Conservation (phyloP, 2,797 vertebrate species). For the Pygocentrus nattereri region DNA sequence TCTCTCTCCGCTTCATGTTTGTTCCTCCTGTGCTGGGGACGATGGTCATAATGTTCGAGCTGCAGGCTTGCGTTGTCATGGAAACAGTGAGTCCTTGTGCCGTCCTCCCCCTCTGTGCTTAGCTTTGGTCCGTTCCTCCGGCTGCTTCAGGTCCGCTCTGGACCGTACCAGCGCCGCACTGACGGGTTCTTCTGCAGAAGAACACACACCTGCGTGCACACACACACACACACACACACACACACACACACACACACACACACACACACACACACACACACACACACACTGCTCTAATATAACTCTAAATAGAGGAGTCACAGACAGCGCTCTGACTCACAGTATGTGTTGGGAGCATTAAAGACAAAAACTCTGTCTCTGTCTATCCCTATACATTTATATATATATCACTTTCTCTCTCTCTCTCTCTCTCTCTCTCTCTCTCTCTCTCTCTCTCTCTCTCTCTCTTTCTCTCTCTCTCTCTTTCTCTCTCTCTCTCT, state of each 20-base stretch:
- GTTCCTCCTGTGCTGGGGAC: slow-evolving; percentile 34
- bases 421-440: neutral
- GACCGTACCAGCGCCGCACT: slow-evolving; percentile 42
- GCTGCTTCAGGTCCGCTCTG: neutral
- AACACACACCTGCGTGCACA: slow-evolving; percentile 4
- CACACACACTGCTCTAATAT: slow-evolving; percentile 23
- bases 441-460: neutral
- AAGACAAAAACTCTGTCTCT: slow-evolving; percentile 3
- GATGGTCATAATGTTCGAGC: slow-evolving; percentile 37
- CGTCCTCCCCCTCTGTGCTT: slow-evolving; percentile 3
- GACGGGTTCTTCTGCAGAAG: neutral
- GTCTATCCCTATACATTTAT: too few relatives aligned
- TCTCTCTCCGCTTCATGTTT: neutral
- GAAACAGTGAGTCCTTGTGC: slow-evolving; percentile 55
- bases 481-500: too few relatives aligned
- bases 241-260: slow-evolving; percentile 1
- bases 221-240: neutral
- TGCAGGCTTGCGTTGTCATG: slow-evolving; percentile 61
- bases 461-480: neutral
- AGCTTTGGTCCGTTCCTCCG: slow-evolving; percentile 28
- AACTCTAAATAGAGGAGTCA: slow-evolving; percentile 23
- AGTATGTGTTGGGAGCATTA: slow-evolving; percentile 18
- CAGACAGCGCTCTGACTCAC: slow-evolving; percentile 10
- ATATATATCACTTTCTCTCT: too few relatives aligned
- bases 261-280: slow-evolving; percentile 18